Conservation (phyloP, 2,888 invertebrate species). For the Troilus luridus region DNA sequence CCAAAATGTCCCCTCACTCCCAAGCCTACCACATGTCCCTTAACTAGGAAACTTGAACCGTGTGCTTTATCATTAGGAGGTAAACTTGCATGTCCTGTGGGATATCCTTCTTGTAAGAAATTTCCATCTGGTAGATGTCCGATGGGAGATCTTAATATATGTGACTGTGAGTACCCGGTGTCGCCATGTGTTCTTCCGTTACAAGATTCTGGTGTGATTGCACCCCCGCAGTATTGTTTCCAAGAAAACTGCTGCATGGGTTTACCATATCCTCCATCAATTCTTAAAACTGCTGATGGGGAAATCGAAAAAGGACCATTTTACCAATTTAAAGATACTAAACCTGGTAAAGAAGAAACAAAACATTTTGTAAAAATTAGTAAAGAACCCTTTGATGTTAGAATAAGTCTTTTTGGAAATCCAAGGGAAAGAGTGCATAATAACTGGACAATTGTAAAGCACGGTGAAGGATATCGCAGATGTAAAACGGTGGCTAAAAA, state of each 20-base stretch:
- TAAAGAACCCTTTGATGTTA: slow-evolving; percentile 48
- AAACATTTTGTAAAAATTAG: slow-evolving; percentile 62
- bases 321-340: slow-evolving; percentile 57
- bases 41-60: slow-evolving; percentile 53
- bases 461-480: slow-evolving; percentile 61
- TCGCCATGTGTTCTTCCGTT: slow-evolving; percentile 61
- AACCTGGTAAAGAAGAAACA: slow-evolving; percentile 61
- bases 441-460: slow-evolving; percentile 61
- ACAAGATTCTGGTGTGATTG: slow-evolving; percentile 40
- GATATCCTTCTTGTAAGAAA: slow-evolving; percentile 59
- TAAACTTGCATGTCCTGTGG: slow-evolving; percentile 60
- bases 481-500: slow-evolving; percentile 60
- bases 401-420: slow-evolving; percentile 38
- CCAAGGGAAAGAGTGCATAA: slow-evolving; percentile 54
- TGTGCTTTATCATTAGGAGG: slow-evolving; percentile 45
- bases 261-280: slow-evolving; percentile 60
- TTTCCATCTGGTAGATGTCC: slow-evolving; percentile 64
- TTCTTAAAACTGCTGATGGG: slow-evolving; percentile 1
- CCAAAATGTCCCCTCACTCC: slow-evolving; percentile 61
- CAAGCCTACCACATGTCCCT: slow-evolving; percentile 48
- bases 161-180: slow-evolving; percentile 63
- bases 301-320: slow-evolving; percentile 26
- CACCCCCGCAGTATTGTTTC: slow-evolving; percentile 61
- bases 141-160: slow-evolving; percentile 60
- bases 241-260: slow-evolving; percentile 64